Percentiles rank a stretch among this genome's conserved stretches.
phyloP scores from a whole-genome alignment of 2,888 invertebrate species.

The Argyra leucocephala region DNA sequence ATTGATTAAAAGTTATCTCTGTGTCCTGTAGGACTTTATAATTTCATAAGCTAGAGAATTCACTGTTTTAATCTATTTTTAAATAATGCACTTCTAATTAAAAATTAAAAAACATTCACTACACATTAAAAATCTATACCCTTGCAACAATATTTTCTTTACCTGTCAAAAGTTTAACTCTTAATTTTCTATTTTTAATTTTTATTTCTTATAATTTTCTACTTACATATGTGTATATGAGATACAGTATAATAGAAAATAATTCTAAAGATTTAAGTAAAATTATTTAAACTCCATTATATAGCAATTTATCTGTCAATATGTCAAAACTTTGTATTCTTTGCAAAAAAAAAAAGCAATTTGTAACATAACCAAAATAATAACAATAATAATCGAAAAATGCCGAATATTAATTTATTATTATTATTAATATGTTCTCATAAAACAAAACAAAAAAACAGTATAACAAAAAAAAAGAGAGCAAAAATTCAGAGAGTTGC shows the following conservation, averaged over 20 bases:
- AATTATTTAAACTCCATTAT: background rate
- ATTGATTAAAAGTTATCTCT: too few relatives aligned
- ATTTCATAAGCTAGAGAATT: too few relatives aligned
- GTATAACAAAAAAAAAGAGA: background rate
- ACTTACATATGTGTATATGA: background rate
- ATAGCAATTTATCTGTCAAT: conserved; percentile 1
- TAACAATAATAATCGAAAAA: background rate
- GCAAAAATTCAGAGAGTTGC: background rate
- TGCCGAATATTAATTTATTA: conserved; percentile 1
- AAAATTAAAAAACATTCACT: too few relatives aligned
- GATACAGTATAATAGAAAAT: background rate
- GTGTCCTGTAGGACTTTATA: too few relatives aligned
- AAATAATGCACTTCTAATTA: too few relatives aligned
- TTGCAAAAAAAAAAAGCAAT: background rate
- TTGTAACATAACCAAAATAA: background rate
- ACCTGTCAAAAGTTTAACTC: too few relatives aligned
- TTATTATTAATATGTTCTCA: background rate
- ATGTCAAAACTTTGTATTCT: background rate
- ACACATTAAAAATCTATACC: too few relatives aligned
- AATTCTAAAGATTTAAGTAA: background rate
- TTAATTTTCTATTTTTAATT: too few relatives aligned
- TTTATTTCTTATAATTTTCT: too few relatives aligned
- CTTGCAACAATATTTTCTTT: too few relatives aligned
- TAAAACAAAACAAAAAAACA: too few relatives aligned
- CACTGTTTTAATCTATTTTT: too few relatives aligned